Base-by-base conservation (phyloP, 2,888 invertebrate species). In the Standfussiana lucernea region DNA sequence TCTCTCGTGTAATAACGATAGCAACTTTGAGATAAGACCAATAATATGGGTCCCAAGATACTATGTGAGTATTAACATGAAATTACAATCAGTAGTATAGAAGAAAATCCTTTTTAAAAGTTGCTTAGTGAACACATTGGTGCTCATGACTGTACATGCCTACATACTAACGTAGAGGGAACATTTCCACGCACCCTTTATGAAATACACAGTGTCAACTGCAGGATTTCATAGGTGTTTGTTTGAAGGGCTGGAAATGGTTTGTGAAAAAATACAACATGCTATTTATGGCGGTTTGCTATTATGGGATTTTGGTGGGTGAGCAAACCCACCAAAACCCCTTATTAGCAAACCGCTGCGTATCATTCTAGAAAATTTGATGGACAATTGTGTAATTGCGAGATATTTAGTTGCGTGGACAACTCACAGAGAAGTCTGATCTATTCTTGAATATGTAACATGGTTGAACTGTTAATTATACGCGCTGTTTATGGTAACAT, bases 171-270 rank as follows among this genome's bases (percentile, higher is more conserved):
- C 47, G 35, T 32, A 47, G 53, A 72, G 70, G 61, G 61, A 45
- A 40, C 53, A 37, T 67, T 82, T 75, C 56, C 53, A 80, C 75
- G 71, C 76, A 82, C 84, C 69, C 82, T 56, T 72, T 80, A 62
- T 56, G 10, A 84, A 69, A 72, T 59, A 82, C 68, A 71, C 53
- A 35, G 32, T 72, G 80, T 84, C 75, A 75, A 69, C 61, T 80
- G 76, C 80, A 84, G 37, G 71, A 75, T 50, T 56, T 65, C 40
- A 40, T 65, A 65, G 65, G 62, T 65, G 37, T 77, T 66, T 47
- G 35, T 77, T 62, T 42, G 77, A 67, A 71, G 82, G 66, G 61
- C 35, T 24, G 50, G 15, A 56, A 71, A 56, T 62, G 40, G 40
- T 62, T 66, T 71, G 35, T 32, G 35, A 37, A 72, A 77, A 80